Evolutionary conservation across 1,140 invertebrate genomes (phyloP).

Genomic region (Manduca sexta): DNA sequence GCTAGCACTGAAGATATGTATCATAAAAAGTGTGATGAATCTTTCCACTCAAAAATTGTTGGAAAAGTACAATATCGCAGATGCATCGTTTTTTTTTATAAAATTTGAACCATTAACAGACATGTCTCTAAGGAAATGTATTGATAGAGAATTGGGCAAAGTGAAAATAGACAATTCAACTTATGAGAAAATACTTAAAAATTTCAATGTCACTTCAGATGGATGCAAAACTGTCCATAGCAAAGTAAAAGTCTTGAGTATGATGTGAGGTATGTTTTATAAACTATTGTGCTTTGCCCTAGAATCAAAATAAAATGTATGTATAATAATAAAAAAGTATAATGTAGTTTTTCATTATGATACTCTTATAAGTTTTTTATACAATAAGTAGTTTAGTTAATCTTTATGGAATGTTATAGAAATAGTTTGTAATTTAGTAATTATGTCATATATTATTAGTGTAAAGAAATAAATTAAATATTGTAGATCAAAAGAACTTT

Average conservation of each 20-base stretch:
- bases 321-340: too few species aligned
- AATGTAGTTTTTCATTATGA: too few species aligned
- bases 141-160: conserved; percentile 39
- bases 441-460: conserved; percentile 1
- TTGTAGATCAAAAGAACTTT: conserved; percentile 69
- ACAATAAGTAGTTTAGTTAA: not conserved
- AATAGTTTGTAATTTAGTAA: not conserved
- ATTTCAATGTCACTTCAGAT: conserved; percentile 54
- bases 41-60: conserved; percentile 28
- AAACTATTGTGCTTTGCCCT: too few species aligned
- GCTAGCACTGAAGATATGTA: conserved; percentile 27
- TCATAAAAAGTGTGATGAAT: conserved; percentile 30
- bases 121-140: conserved; percentile 44
- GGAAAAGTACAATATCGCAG: conserved; percentile 26
- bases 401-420: too few species aligned
- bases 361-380: too few species aligned
- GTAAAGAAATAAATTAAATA: conserved; percentile 20
- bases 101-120: conserved; percentile 45
- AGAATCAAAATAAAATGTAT: too few species aligned
- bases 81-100: conserved; percentile 34
- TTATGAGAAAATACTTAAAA: conserved; percentile 38
- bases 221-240: conserved; percentile 63
- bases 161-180: conserved; percentile 22
- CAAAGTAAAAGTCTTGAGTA: conserved; percentile 40
- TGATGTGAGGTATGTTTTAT: conserved; percentile 1